Conservation (phyloP, 2,113 vertebrate species). For the Pseudopipra pipra region DNA sequence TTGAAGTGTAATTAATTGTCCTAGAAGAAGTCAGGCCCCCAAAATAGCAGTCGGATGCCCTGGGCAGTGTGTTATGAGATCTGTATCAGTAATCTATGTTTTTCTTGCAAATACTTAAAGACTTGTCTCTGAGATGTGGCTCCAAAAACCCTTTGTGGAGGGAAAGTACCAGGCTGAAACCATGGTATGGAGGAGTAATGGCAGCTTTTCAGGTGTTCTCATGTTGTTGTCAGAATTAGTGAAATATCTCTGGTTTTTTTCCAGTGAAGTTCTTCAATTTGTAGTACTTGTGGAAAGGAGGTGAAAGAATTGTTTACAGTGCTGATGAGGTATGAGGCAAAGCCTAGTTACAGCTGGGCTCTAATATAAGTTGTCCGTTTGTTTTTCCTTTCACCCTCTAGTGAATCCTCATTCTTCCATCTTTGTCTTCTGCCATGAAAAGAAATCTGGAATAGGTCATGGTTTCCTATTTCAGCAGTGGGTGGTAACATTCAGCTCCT, state of each 20-base stretch:
- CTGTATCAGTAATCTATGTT: not conserved
- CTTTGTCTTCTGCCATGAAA: not conserved
- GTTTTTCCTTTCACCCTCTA: not conserved
- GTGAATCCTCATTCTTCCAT: not conserved
- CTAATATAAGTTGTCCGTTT: not conserved
- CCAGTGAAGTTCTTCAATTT: not conserved
- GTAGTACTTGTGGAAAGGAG: not conserved
- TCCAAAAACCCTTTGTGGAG: not conserved
- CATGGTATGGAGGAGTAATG: not conserved
- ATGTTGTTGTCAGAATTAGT: not conserved
- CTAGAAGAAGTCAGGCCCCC: not conserved
- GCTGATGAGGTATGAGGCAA: not conserved
- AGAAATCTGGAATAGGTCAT: not conserved
- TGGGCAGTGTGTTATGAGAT: not conserved
- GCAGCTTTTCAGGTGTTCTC: not conserved
- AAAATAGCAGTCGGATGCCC: not conserved
- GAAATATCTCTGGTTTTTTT: not conserved
- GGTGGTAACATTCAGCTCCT: accelerated
- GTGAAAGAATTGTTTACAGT: not conserved
- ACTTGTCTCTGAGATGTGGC: not conserved
- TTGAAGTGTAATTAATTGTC: not conserved
- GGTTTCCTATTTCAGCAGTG: not conserved
- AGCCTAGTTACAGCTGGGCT: not conserved
- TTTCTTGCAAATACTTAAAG: not conserved
- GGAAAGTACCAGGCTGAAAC: not conserved